These are phyloP conservation scores for Cyphomyrus discorhynchus DNA, from an alignment of 2,113 vertebrate species.

Conservation along the genomic window DNA sequence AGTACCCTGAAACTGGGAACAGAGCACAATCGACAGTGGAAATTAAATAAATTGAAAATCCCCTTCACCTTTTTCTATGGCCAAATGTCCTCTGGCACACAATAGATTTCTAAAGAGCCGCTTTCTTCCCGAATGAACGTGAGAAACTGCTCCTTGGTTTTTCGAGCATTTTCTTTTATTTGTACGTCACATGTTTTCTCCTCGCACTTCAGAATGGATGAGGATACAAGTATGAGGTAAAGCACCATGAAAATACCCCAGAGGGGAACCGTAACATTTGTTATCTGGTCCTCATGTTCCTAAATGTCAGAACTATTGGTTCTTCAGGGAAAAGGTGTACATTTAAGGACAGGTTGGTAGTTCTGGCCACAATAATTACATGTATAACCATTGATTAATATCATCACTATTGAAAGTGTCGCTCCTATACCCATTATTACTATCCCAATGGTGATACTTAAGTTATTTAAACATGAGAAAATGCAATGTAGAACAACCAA, in stretches of 20 bases:
- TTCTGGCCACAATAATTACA: neutral
- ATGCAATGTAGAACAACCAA: neutral
- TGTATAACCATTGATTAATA: neutral
- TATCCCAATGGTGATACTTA: neutral
- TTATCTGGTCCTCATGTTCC: neutral
- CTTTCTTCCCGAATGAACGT: neutral
- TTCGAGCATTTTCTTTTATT: neutral
- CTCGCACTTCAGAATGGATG: neutral
- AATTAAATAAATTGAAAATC: slow-evolving; percentile 24
- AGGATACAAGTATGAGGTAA: neutral
- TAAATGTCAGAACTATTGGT: neutral
- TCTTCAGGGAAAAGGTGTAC: neutral
- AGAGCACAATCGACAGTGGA: slow-evolving; percentile 22
- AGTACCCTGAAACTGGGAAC: slow-evolving; percentile 13
- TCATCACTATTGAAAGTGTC: neutral
- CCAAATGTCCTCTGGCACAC: slow-evolving; percentile 6
- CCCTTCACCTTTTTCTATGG: slow-evolving; percentile 15
- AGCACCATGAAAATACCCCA: neutral
- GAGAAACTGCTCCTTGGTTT: neutral
- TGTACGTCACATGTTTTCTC: neutral
- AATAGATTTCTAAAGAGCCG: neutral
- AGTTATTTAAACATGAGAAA: neutral
- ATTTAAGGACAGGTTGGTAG: neutral
- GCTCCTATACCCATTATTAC: neutral
- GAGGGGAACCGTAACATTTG: neutral